A percentile compares a stretch with the other conserved stretches of the same genome.
These are phyloP conservation scores for Heliconius cydno DNA, from an alignment of 2,888 invertebrate genomes.

Conservation along the genomic window DNA sequence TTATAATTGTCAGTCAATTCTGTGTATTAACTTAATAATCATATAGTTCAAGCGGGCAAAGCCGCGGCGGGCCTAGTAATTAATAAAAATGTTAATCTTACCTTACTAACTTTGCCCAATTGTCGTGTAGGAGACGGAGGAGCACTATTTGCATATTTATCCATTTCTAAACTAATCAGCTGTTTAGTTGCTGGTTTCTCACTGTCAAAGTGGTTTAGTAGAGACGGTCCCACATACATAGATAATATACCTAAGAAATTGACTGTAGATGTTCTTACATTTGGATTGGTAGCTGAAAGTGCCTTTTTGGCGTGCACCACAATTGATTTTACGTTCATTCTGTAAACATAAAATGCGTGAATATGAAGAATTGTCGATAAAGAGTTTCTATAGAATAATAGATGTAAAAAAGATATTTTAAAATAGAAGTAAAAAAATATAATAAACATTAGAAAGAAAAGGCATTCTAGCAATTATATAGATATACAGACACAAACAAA, in stretches of 20 bases:
- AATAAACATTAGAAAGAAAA: not conserved
- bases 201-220: slow-evolving; percentile 91
- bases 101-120: slow-evolving; percentile 73
- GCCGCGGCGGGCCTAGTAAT: no score
- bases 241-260: slow-evolving; percentile 90
- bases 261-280: slow-evolving; percentile 90
- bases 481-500: not conserved
- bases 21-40: no score
- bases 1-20: no score
- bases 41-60: no score
- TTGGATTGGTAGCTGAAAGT: slow-evolving; percentile 92
- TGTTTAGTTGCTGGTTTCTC: slow-evolving; percentile 93
- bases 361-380: no score
- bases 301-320: slow-evolving; percentile 92
- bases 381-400: no score
- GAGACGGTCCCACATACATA: slow-evolving; percentile 89
- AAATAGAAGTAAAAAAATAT: not conserved
- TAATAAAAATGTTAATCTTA: slow-evolving; percentile 43
- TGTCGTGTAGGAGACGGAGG: slow-evolving; percentile 90
- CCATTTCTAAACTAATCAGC: slow-evolving; percentile 93
- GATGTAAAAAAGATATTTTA: not conserved
- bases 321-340: slow-evolving; percentile 88
- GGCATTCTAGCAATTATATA: not conserved
- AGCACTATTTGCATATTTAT: slow-evolving; percentile 89
- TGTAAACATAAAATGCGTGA: slow-evolving; percentile 51